Percentiles rank a stretch among this genome's conserved stretches.
Conservation (phyloP, 1,140 invertebrate species). For the Dryas iulia region DNA sequence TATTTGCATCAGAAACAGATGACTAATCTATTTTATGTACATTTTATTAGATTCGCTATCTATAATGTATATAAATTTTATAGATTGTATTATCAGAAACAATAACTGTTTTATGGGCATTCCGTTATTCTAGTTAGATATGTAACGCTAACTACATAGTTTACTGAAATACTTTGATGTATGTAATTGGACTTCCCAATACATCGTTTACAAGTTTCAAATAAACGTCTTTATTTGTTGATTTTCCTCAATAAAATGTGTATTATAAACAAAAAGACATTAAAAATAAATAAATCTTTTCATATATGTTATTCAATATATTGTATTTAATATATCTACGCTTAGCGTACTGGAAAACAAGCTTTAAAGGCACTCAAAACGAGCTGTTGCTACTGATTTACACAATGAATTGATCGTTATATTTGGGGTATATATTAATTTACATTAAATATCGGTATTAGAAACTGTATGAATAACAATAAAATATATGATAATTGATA, state of each 20-base stretch:
- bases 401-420: constrained; percentile 19
- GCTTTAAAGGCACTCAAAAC: constrained; percentile 24
- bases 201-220: constrained; percentile 5
- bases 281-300: no score
- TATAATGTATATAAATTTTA: neutral
- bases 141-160: constrained; percentile 24
- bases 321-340: neutral
- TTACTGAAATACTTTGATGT: constrained; percentile 26
- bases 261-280: no score
- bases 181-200: constrained; percentile 35
- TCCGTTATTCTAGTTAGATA: constrained; percentile 30
- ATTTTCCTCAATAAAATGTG: constrained; percentile 16
- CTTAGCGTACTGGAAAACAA: neutral
- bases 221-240: neutral
- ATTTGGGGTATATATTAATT: neutral
- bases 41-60: neutral
- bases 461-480: no score
- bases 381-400: constrained; percentile 23
- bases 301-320: no score
- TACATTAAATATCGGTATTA: neutral
- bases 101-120: constrained; percentile 21
- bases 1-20: neutral
- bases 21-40: neutral
- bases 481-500: no score
- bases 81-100: neutral